These are phyloP conservation scores for Simalia tracyae DNA, from an alignment of 2,797 vertebrate species.

Conservation along the genomic window DNA sequence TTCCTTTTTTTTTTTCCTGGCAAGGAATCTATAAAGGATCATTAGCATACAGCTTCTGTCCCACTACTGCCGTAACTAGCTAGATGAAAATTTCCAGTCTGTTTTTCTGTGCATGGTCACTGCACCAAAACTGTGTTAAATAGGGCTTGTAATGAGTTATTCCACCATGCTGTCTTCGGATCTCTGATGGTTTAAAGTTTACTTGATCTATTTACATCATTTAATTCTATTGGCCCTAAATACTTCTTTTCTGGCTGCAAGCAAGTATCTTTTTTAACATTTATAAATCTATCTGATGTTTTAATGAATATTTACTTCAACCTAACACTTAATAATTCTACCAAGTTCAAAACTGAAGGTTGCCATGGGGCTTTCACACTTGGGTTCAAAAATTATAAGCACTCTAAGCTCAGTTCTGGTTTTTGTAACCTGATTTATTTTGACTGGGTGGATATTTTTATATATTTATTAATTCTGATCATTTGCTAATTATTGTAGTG, in stretches of 20 bases:
- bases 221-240: not conserved
- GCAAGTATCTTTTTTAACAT: not conserved
- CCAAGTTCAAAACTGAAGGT: not conserved
- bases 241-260: constrained; percentile 13
- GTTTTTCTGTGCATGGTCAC: constrained; percentile 32
- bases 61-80: not conserved
- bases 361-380: not conserved
- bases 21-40: constrained; percentile 12
- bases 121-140: constrained; percentile 34
- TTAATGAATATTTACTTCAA: not conserved
- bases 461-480: not conserved
- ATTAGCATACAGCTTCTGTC: constrained; percentile 3
- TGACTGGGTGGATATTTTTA: not conserved
- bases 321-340: not conserved
- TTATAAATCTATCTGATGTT: not conserved
- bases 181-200: constrained; percentile 10
- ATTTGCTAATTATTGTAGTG: not conserved
- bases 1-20: not conserved
- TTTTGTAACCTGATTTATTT: not conserved
- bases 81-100: constrained; percentile 37
- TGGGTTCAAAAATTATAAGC: not conserved
- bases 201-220: constrained; percentile 11
- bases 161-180: constrained; percentile 19
- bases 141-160: constrained; percentile 45
- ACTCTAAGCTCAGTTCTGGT: not conserved